phyloP scores from a whole-genome alignment of 2,113 vertebrate species.

The Oostethus manadensis region DNA sequence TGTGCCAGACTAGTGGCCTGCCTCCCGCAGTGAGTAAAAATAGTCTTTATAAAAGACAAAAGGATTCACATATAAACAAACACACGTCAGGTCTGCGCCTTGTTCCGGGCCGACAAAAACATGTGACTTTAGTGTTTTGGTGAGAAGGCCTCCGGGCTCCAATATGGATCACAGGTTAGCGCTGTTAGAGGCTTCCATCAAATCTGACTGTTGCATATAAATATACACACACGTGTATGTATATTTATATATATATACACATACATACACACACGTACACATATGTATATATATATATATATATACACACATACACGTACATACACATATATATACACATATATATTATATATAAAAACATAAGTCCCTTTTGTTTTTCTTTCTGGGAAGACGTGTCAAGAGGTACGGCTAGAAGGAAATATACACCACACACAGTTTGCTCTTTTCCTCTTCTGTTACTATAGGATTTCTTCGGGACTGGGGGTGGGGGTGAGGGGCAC shows the following conservation, averaged over 20 bases:
- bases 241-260: constrained; percentile 6
- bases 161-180: constrained; percentile 43
- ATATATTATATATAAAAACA: too few relatives aligned
- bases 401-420: not conserved
- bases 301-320: too few relatives aligned
- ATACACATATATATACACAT: too few relatives aligned
- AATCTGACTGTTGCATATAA: too few relatives aligned
- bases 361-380: not conserved
- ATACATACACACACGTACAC: too few relatives aligned
- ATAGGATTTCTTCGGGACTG: not conserved
- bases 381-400: not conserved
- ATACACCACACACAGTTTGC: not conserved
- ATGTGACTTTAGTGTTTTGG: not conserved
- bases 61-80: constrained; percentile 63
- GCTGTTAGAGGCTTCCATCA: not conserved
- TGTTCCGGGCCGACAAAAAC: not conserved
- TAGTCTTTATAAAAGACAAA: constrained; percentile 98
- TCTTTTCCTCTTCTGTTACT: too few relatives aligned
- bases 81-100: not conserved
- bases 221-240: not conserved
- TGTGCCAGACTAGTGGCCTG: constrained; percentile 80
- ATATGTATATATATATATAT: too few relatives aligned
- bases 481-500: too few relatives aligned
- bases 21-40: constrained; percentile 47
- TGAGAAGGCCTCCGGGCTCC: constrained; percentile 28